Base-by-base conservation (phyloP, 2,888 invertebrate species). In the Netelia fuscicornis region DNA sequence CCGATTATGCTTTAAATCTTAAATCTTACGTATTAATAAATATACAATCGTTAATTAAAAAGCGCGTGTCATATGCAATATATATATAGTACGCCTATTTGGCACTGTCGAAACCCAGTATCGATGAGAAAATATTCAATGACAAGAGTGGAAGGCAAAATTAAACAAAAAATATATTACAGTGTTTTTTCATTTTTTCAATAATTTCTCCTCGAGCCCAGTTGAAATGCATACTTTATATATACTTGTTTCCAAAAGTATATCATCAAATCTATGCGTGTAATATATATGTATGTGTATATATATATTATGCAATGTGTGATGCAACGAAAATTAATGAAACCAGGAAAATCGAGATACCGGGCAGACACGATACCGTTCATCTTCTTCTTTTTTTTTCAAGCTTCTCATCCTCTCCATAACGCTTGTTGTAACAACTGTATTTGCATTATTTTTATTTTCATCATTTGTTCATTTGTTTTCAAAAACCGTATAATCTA, bases 81-180 rank as follows among this genome's bases (percentile, higher is more conserved):
- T 76, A 76, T 81, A 60, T 65, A 81, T 84, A 71, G 75, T 76
- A 85, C 82, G 77, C 79, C 76, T 85, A 88, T 87, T 91, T 91
- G 91, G 91, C 91, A 91, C 91, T 88, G 89, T 89, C 88, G 86
- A 89, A 90, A 87, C 88, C 89, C 89, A 89, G 83, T 88, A 89
- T 89, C 84, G 86, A 81, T 84, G 67, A 71, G 20, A 77, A 71
- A 64, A 65, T 75, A 17, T 37, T 62, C 30, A 67, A 79, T 37
- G 58, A 78, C 11, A 60, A 68, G 70, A 52, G 68, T 20, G 52
- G 44, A 54, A 70, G 30, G 54, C 10, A 65, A 25, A 68, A 62
- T 68, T 5, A 74, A 67, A 64, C n/a, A 65, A 80, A 62, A 30
- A 70, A 58, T 58, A 48, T n/a, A 17, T 71, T 48, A 37, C 48